Percentiles rank a stretch among this genome's conserved stretches.
These are phyloP conservation scores for Phrynosoma platyrhinos DNA, from an alignment of 2,113 vertebrate species.

Conservation along the genomic window DNA sequence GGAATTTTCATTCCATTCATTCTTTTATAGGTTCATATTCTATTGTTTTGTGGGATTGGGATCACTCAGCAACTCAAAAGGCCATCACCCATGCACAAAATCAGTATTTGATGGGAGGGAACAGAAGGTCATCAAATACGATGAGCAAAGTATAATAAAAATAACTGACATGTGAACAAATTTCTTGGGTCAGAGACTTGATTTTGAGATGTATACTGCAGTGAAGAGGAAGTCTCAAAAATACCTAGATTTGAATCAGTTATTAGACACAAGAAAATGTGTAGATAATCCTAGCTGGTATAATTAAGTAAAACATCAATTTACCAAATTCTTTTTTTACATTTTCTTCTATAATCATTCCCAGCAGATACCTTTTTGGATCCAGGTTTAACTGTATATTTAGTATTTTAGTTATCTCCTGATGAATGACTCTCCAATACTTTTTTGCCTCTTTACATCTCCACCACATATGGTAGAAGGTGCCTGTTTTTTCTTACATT, in stretches of 20 bases:
- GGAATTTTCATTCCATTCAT: too few species aligned
- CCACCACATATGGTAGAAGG: too few species aligned
- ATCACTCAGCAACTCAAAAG: not conserved
- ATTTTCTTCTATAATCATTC: too few species aligned
- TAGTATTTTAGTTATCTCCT: too few species aligned
- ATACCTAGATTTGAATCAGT: not conserved
- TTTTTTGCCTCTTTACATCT: too few species aligned
- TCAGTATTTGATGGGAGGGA: not conserved
- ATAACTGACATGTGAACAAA: not conserved
- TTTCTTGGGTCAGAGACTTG: not conserved
- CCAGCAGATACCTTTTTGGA: too few species aligned
- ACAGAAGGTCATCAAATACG: not conserved
- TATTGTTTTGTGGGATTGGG: not conserved
- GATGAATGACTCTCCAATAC: too few species aligned
- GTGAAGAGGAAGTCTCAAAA: not conserved
- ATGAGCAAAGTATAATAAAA: not conserved
- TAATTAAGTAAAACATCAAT: too few species aligned
- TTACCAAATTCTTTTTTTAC: too few species aligned
- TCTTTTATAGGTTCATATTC: not conserved
- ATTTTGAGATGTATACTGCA: not conserved
- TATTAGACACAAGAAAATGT: not conserved
- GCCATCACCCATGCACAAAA: not conserved
- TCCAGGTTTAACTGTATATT: too few species aligned
- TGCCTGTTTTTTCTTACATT: too few species aligned
- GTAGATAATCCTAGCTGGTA: too few species aligned